Percentiles rank a stretch among this genome's conserved stretches.
Evolutionary conservation across 2,888 invertebrate species (phyloP).

Genomic region (Tromatobia lineatoria): DNA sequence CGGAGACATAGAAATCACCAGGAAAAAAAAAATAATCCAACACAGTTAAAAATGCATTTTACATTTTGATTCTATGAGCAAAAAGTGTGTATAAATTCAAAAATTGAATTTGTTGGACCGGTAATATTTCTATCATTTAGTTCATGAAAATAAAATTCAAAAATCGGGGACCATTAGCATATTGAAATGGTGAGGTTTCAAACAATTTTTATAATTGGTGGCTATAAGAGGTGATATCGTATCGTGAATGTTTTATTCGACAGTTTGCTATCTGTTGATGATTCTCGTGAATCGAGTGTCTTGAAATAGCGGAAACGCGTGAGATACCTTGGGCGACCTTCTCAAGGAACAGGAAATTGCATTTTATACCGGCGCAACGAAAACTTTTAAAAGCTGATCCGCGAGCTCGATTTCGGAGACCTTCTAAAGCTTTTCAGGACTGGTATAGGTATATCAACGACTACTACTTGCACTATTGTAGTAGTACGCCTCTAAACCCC

Average conservation of each 20-base stretch:
- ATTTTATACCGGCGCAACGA: slow-evolving; percentile 72
- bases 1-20: no score
- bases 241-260: neutral
- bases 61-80: no score
- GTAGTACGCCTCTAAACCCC: slow-evolving; percentile 56
- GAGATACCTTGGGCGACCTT: slow-evolving; percentile 43
- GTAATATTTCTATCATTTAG: no score
- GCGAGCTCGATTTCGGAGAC: slow-evolving; percentile 73
- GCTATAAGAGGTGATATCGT: neutral
- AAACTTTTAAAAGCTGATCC: slow-evolving; percentile 75
- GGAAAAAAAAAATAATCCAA: no score
- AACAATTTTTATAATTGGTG: neutral
- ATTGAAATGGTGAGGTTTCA: neutral
- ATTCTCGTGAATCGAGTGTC: slow-evolving; percentile 42
- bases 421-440: slow-evolving; percentile 44
- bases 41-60: no score
- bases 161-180: no score
- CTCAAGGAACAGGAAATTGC: slow-evolving; percentile 79
- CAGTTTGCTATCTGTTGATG: slow-evolving; percentile 25
- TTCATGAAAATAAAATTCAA: no score
- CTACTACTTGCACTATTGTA: slow-evolving; percentile 61
- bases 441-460: slow-evolving; percentile 31
- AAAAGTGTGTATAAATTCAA: no score
- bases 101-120: no score
- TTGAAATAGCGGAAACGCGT: slow-evolving; percentile 27